These are phyloP conservation scores for Drosophila quadrilineata DNA, from an alignment of 1,140 invertebrate species.

Conservation along the genomic window DNA sequence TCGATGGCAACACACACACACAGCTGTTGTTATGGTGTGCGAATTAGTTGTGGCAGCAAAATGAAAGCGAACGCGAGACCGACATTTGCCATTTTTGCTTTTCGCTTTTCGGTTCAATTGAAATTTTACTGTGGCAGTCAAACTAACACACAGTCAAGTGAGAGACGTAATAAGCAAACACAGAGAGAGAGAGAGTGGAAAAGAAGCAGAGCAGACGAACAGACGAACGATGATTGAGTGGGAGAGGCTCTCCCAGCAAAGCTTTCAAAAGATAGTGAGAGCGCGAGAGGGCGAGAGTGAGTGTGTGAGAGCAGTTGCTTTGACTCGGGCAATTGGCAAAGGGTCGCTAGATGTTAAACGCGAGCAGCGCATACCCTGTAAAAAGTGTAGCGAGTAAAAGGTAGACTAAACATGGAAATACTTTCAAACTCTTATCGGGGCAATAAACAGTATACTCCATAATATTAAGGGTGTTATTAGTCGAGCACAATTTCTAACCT, in stretches of 20 bases:
- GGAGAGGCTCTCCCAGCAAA: too few relatives aligned
- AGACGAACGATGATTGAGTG: too few relatives aligned
- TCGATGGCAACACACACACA: neutral
- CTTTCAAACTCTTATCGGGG: too few relatives aligned
- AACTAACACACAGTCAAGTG: neutral
- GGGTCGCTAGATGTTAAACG: conserved; percentile 23
- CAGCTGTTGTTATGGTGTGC: conserved; percentile 56
- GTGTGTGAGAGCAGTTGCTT: too few relatives aligned
- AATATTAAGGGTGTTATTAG: too few relatives aligned
- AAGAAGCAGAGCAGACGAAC: neutral
- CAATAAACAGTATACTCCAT: too few relatives aligned
- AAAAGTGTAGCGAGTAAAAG: neutral
- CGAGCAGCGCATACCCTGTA: conserved; percentile 6
- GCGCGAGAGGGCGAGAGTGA: too few relatives aligned
- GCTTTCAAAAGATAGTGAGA: too few relatives aligned
- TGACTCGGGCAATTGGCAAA: too few relatives aligned
- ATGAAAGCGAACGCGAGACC: conserved; percentile 53
- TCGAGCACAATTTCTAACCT: too few relatives aligned
- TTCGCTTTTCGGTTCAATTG: conserved; percentile 55
- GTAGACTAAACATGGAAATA: too few relatives aligned
- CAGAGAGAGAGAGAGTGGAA: neutral
- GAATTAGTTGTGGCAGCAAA: conserved; percentile 76
- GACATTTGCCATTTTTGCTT: conserved; percentile 43
- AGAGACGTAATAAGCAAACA: neutral
- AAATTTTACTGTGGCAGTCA: conserved; percentile 47